Evolutionary conservation across 2,113 vertebrate genomes (phyloP), one percentile per base, ranked within the genome.

Genomic region (Octodon degus): DNA sequence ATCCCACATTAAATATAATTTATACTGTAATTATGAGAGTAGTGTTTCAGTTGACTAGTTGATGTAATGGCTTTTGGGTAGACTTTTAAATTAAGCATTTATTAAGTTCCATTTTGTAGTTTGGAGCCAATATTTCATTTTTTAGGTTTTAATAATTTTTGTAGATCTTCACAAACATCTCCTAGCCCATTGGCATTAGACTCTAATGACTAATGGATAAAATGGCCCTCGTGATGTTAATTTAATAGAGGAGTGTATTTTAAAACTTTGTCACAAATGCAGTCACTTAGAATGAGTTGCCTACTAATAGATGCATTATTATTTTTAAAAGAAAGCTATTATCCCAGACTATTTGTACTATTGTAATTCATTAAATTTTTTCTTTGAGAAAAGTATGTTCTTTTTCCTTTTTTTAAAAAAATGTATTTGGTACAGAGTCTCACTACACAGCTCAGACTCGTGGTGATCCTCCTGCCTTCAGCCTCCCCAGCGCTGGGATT

Each of bases 101-200:
- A 93, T 96, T 95, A 81, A 87, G 95, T 93, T 97, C 16, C n/a
- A 93, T 93, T 92, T 94, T 96, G 43, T 20, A 96, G 40, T 17
- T 96, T 84, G 32, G 11, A 89, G n/a, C 70, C 67, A 81, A 74
- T 47, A 87, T 53, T 67, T 47, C 32, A 14, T 53, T 65, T 4
- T 37, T 63, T 53, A 83, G 40, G 11, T 76, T 94, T 94, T 72
- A 87, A 37, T 72, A 60, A 62, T 96, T 97, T 95, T 91, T 82
- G 24, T 81, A 96, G 65, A 72, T 9, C 4, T 90, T 93, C 83
- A 79, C 94, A 79, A 96, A 90, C 81, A 79, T 76, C 77, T 94
- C 60, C 82, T 27, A 95, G 50, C 2, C 12, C 34, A 25, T 58
- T 89, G 86, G 34, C 90, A 92, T n/a, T 34, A 62, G 32, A 53